Evolutionary conservation across 2,113 vertebrate genomes (phyloP), one percentile per base, ranked within the genome.

Genomic region (Rhinopomastus cyanomelas): DNA sequence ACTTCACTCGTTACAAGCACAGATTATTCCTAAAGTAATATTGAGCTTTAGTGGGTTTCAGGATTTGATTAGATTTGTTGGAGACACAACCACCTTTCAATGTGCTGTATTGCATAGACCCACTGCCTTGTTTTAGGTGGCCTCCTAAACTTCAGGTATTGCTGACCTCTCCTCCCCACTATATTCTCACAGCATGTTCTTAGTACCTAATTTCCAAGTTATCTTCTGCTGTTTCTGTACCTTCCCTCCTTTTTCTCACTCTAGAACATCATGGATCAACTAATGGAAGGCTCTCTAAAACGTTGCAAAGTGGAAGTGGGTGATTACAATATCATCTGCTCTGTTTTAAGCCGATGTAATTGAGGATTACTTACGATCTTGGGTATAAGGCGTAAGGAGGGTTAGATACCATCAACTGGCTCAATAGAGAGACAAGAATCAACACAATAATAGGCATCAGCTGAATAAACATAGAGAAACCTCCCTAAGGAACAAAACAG

Each of bases 391-490:
- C 98, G 27, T 99, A 99, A 34, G 98, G 98, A 94, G 98, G 98
- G 78, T 98, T 99, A 48, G 99, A 98, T 77, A 99, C 98, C 99
- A 99, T 98, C 97, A 99, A 39, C 95, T 99, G 99, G 96, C 99
- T 99, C 95, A 99, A 95, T 86, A 99, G 97, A 51, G 99, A 99
- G 84, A 99, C 98, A 26, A 99, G 97, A 88, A 99, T 98, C 96
- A 99, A 95, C 42, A 99, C 98, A 90, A 99, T 98, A 64, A 99
- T 98, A 81, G 99, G 99, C 98, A 99, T 98, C 96, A 99, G 96
- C 96, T 99, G 99, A 94, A 99, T 98, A 88, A 99, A 98, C 98
- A 99, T 99, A 72, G 99, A 99, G 96, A 99, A 99, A 48, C 99
- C 99, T 80, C 99, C 99, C 99, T 99, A 66, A 36, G 94, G 84